phyloP scores from a whole-genome alignment of 2,113 vertebrate genomes.

The Petrocephalus microphthalmus region DNA sequence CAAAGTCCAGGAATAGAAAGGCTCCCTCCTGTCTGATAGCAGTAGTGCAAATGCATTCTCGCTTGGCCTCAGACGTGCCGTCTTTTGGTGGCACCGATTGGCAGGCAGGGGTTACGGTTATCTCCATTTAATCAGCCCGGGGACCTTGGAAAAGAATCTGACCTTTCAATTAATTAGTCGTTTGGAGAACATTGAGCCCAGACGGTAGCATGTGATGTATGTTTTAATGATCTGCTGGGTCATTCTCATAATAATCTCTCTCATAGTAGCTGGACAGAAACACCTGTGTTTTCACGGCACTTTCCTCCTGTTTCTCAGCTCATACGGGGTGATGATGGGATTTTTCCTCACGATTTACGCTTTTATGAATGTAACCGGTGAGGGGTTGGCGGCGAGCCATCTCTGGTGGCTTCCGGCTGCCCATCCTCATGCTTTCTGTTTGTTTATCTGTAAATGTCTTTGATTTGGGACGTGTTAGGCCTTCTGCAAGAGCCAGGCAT shows the following conservation, averaged over 20 bases:
- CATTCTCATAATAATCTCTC: background rate
- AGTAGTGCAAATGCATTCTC: background rate
- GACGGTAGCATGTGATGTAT: background rate
- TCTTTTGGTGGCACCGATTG: background rate
- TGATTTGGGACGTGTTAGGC: background rate
- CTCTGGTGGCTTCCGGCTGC: background rate
- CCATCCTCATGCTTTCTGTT: background rate
- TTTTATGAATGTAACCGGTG: background rate
- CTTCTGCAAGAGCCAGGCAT: background rate
- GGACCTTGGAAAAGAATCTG: slow-evolving; percentile 1
- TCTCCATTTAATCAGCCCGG: background rate
- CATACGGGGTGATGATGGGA: background rate
- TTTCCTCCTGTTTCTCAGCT: background rate
- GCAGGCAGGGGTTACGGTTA: background rate
- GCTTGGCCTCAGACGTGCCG: background rate
- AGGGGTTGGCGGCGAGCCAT: background rate
- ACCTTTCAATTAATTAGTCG: slow-evolving; percentile 20
- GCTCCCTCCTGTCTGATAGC: background rate
- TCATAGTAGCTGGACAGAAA: background rate
- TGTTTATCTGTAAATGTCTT: background rate
- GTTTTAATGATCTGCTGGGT: background rate
- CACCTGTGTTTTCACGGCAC: background rate
- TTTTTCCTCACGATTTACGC: background rate
- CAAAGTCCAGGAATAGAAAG: background rate
- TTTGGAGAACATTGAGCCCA: background rate